phyloP scores from a whole-genome alignment of 2,888 invertebrate genomes.

The Acleris laterana region DNA sequence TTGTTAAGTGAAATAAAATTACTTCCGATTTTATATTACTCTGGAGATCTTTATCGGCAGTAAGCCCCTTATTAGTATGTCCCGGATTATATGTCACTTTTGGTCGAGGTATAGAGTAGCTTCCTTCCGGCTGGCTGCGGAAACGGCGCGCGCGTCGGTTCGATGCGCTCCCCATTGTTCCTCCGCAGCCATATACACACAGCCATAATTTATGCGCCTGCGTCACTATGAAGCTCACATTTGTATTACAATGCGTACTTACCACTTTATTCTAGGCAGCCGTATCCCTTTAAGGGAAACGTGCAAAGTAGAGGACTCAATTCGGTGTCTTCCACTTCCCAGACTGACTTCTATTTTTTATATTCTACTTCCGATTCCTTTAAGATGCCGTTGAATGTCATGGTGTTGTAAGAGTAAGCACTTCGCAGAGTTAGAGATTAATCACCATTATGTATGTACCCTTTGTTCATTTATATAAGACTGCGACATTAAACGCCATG shows the following conservation, averaged over 20 bases:
- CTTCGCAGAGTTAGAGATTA: too few relatives aligned
- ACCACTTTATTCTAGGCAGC: background rate
- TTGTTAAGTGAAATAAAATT: too few relatives aligned
- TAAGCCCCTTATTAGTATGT: slow-evolving; percentile 18
- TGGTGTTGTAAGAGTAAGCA: too few relatives aligned
- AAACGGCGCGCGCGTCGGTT: slow-evolving; percentile 48
- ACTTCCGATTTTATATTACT: too few relatives aligned
- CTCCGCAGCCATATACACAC: slow-evolving; percentile 59
- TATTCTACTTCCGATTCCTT: too few relatives aligned
- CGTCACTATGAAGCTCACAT: slow-evolving; percentile 1
- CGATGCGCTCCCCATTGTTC: slow-evolving; percentile 65
- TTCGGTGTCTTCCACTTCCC: too few relatives aligned
- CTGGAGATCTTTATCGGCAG: background rate
- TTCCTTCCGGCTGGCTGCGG: slow-evolving; percentile 39
- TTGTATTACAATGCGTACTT: slow-evolving; percentile 9
- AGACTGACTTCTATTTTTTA: too few relatives aligned
- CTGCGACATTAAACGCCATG: too few relatives aligned
- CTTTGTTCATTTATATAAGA: too few relatives aligned
- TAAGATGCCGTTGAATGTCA: too few relatives aligned
- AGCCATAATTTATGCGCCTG: slow-evolving; percentile 30
- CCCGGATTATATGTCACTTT: slow-evolving; percentile 7
- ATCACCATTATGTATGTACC: too few relatives aligned
- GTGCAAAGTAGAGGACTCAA: background rate
- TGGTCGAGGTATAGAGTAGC: slow-evolving; percentile 5
- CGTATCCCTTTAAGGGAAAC: background rate